Percentiles rank a stretch among this genome's conserved stretches.
phyloP scores from a whole-genome alignment of 2,113 vertebrate species.

The Zosterops lateralis region DNA sequence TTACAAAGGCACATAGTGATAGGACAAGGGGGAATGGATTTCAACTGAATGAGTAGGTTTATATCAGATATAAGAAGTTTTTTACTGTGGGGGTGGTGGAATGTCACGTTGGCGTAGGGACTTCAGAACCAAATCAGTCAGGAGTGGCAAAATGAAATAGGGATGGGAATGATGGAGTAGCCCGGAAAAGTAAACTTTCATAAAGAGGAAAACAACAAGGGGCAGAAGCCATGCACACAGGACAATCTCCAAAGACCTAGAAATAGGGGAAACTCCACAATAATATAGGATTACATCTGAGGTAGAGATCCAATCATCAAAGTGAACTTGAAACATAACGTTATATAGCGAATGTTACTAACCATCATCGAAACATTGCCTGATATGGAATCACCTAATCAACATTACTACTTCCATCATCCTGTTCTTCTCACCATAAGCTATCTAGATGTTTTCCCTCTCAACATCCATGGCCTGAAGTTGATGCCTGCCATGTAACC shows the following conservation, averaged over 20 bases:
- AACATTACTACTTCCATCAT: not conserved
- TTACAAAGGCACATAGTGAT: not conserved
- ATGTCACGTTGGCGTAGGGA: not conserved
- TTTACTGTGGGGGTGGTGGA: not conserved
- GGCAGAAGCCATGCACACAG: not conserved
- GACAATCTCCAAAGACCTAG: not conserved
- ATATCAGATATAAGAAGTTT: not conserved
- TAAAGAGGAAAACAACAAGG: not conserved
- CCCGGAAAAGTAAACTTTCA: not conserved
- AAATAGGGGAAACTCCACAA: not conserved
- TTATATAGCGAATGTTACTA: not conserved
- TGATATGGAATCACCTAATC: not conserved
- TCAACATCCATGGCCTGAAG: not conserved
- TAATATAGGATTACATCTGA: not conserved
- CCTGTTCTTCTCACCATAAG: not conserved
- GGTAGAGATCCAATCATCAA: not conserved
- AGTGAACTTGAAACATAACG: not conserved
- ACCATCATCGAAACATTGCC: not conserved
- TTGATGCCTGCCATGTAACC: not conserved
- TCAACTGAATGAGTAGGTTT: not conserved
- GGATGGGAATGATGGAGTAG: not conserved
- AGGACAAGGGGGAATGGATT: not conserved
- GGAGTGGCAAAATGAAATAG: not conserved
- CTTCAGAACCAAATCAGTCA: not conserved
- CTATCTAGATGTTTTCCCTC: not conserved